Evolutionary conservation across 1,140 invertebrate genomes (phyloP).

Genomic region (Nymphalis io): DNA sequence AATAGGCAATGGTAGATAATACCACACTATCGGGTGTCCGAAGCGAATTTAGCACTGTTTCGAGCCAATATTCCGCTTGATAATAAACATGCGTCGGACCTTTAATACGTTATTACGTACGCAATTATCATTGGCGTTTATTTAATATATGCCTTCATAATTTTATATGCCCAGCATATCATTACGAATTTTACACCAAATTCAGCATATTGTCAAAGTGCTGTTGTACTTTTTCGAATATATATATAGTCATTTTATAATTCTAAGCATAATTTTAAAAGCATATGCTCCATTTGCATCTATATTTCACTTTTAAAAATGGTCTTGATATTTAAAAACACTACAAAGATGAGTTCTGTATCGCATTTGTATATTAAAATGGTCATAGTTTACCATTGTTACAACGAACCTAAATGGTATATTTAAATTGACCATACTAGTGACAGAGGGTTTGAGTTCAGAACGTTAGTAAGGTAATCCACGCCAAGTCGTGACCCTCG

Average conservation of each 20-base stretch:
- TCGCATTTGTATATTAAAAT: conserved; percentile 2
- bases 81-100: conserved; percentile 67
- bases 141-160: conserved; percentile 35
- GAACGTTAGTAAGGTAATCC: conserved; percentile 37
- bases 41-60: conserved; percentile 72
- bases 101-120: conserved; percentile 46
- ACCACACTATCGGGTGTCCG: conserved; percentile 74
- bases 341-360: background rate
- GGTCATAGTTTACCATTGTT: conserved; percentile 12
- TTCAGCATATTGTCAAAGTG: background rate
- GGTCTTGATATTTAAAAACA: no score
- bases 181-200: conserved; percentile 3
- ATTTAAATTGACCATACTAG: conserved; percentile 14
- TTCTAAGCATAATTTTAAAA: no score
- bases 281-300: no score
- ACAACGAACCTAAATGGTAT: conserved; percentile 4
- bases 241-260: background rate
- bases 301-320: no score
- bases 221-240: no score
- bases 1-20: conserved; percentile 76
- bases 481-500: conserved; percentile 47
- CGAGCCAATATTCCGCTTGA: conserved; percentile 75
- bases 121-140: conserved; percentile 39
- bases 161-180: conserved; percentile 19
- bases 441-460: conserved; percentile 21